Conservation (phyloP, 2,113 vertebrate species). For the Podocnemis expansa region DNA sequence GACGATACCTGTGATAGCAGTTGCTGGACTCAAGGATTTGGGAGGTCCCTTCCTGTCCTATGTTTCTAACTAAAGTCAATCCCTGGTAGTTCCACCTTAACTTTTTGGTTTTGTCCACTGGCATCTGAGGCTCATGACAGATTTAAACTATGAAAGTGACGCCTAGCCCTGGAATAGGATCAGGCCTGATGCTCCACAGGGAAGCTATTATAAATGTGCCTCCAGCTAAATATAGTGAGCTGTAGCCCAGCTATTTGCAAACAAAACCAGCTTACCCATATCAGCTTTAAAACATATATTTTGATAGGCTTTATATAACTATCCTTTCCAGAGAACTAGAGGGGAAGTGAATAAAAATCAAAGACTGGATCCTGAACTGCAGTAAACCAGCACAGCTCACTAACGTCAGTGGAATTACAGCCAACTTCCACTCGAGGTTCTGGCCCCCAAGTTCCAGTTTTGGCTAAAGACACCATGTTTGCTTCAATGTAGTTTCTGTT, state of each 20-base stretch:
- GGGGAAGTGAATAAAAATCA: slow-evolving; percentile 13
- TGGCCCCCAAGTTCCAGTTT: rapidly evolving
- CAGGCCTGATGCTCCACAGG: neutral
- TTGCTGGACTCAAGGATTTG: neutral
- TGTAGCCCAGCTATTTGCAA: neutral
- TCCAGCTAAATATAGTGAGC: slow-evolving; percentile 22
- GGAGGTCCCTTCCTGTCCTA: neutral
- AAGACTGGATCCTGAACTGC: neutral
- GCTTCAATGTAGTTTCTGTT: neutral
- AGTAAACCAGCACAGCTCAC: neutral
- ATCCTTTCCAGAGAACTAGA: slow-evolving; percentile 35
- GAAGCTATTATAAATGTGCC: slow-evolving; percentile 12
- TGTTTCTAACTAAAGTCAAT: neutral
- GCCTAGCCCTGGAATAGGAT: neutral
- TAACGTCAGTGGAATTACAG: neutral
- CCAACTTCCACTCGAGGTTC: neutral
- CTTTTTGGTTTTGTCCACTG: neutral
- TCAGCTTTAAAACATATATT: neutral
- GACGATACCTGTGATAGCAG: neutral
- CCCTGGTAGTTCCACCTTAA: neutral
- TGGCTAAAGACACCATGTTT: neutral
- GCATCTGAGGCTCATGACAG: neutral
- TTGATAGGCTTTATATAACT: slow-evolving; percentile 33
- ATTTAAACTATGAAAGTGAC: neutral
- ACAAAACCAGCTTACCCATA: slow-evolving; percentile 10